These are phyloP conservation scores for Cercopithecus mona DNA, from an alignment of 2,113 vertebrate genomes.

Conservation along the genomic window DNA sequence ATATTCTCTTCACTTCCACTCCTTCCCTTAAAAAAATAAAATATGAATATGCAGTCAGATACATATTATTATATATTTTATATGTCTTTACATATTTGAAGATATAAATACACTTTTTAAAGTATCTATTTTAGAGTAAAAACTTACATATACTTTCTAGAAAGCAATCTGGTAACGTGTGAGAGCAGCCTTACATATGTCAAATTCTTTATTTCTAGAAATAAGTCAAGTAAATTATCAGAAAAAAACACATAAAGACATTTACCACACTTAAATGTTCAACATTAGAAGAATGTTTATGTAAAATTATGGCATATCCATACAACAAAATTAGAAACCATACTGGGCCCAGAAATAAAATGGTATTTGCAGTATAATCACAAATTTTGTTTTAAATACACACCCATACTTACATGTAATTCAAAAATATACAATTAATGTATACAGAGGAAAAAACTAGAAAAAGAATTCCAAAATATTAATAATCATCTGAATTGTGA, in stretches of 20 bases:
- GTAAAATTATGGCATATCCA: background rate
- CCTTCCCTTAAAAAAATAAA: background rate
- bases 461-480: background rate
- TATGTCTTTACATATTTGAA: background rate
- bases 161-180: background rate
- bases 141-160: background rate
- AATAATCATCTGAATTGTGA: background rate
- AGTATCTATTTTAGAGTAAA: background rate
- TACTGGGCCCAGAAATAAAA: background rate
- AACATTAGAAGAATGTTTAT: background rate
- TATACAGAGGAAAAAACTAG: background rate
- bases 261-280: background rate
- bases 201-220: background rate
- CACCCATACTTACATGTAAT: background rate
- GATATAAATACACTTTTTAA: background rate
- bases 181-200: background rate
- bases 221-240: background rate
- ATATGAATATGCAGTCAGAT: background rate
- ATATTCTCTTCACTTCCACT: background rate
- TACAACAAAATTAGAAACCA: background rate
- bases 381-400: slow-evolving; percentile 31
- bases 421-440: background rate
- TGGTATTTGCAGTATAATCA: background rate
- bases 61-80: background rate
- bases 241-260: background rate